Conservation (phyloP, 2,113 vertebrate genomes). For the Notechis scutatus region DNA sequence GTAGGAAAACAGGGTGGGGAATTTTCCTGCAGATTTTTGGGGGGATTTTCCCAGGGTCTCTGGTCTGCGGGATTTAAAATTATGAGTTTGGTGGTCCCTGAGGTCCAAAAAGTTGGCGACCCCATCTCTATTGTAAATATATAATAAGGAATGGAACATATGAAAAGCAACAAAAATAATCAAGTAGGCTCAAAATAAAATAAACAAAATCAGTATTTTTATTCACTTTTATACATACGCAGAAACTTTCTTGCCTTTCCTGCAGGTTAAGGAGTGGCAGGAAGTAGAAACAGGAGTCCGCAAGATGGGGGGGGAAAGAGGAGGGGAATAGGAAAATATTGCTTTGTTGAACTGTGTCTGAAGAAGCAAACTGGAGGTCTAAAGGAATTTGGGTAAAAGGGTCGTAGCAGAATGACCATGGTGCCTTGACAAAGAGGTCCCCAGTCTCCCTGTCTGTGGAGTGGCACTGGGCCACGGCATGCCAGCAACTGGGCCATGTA, state of each 20-base stretch:
- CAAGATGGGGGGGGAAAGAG: background rate
- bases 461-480: background rate
- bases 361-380: background rate
- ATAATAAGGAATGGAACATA: background rate
- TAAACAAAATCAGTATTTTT: background rate
- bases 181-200: background rate
- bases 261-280: background rate
- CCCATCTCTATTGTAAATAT: background rate
- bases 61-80: no score
- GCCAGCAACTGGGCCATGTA: background rate
- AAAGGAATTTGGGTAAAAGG: background rate
- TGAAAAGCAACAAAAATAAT: background rate
- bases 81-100: no score
- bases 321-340: background rate
- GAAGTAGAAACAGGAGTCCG: no score
- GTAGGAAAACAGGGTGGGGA: no score
- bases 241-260: background rate
- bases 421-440: background rate
- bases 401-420: slow-evolving; percentile 4
- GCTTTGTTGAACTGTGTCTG: background rate
- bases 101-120: no score
- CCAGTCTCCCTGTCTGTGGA: background rate
- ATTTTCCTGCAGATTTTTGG: no score
- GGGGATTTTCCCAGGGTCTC: no score
- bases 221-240: background rate